Base-by-base conservation (phyloP, 2,888 invertebrate genomes). In the Gymnoscelis rufifasciata region DNA sequence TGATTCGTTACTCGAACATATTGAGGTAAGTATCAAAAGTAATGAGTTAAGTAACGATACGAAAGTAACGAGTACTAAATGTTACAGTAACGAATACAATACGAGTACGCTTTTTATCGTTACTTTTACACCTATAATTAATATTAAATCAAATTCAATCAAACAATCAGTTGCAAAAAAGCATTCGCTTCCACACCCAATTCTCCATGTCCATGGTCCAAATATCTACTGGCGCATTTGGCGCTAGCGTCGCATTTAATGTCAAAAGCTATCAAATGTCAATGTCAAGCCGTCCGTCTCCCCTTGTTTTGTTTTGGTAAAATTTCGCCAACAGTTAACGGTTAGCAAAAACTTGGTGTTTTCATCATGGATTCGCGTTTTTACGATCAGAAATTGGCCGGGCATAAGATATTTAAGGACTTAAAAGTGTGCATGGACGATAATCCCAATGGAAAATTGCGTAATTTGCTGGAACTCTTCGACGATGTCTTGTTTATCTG, bases 401-500 rank as follows among this genome's bases (percentile, higher is more conserved):
- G 90, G 15, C 90, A 91, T 54, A 89, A 89, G 74, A 78, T 93
- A 59, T 92, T 93, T 62, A 83, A 89, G 60, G 90, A 90, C 55
- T 64, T 92, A 39, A 89, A 90, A 58, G 84, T 86, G 30, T 81
- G 86, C 60, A 71, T 93, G 23, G 79, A 86, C 36, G 89, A 90
- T 61, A 83, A 72, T 68, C 57, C 80, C 19, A 78, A 78, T 52
- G 87, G 83, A 48, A 92, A 91, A 60, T 89, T 92, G 56, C 83
- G 88, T 49, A 92, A 92, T 75, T 88, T 93, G 56, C 69, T 93
- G 19, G 90, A 90, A 60, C 88, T 92, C 42, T 90, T 90, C 49
- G 92, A 93, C 57, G 91, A 92, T 72, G 89, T 92, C 58, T 76
- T 93, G 44, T 93, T 91, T 65, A 87, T 91, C 59, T 93, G 93